Conservation (phyloP, 1,140 invertebrate genomes). For the Whitmania pigra region DNA sequence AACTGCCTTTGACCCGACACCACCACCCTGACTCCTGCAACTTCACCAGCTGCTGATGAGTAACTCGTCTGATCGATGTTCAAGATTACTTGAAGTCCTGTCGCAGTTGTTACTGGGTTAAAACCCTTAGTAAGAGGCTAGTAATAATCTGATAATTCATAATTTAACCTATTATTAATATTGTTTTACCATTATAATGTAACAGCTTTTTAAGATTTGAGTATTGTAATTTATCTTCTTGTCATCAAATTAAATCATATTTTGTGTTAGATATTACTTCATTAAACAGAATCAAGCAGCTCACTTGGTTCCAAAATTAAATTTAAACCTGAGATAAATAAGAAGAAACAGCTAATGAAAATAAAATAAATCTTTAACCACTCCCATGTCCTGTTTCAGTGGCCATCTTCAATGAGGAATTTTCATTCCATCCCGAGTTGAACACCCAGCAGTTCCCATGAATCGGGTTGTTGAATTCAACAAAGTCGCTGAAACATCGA, state of each 20-base stretch:
- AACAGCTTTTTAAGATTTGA: background rate
- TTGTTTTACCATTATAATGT: background rate
- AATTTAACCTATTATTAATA: background rate
- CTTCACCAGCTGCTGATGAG: conserved; percentile 1
- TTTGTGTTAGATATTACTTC: too few species aligned
- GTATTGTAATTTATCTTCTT: too few species aligned
- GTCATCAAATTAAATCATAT: too few species aligned
- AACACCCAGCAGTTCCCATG: conserved; percentile 26
- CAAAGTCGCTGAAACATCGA: conserved; percentile 21
- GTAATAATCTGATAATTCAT: background rate
- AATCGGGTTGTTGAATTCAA: conserved; percentile 18
- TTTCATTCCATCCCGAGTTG: conserved; percentile 25
- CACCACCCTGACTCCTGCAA: conserved; percentile 37
- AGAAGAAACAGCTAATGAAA: too few species aligned
- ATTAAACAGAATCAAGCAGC: too few species aligned
- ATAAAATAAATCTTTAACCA: conserved; percentile 3
- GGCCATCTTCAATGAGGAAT: conserved; percentile 2
- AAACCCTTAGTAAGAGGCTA: background rate
- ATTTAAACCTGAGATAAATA: too few species aligned
- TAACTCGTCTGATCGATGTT: conserved; percentile 25
- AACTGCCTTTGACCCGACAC: conserved; percentile 34
- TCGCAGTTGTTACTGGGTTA: background rate
- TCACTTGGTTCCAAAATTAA: too few species aligned
- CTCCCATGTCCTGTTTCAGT: conserved; percentile 11
- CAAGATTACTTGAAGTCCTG: conserved; percentile 23